These are phyloP conservation scores for Pachymerium ferrugineum DNA, from an alignment of 2,888 invertebrate species.

Conservation along the genomic window DNA sequence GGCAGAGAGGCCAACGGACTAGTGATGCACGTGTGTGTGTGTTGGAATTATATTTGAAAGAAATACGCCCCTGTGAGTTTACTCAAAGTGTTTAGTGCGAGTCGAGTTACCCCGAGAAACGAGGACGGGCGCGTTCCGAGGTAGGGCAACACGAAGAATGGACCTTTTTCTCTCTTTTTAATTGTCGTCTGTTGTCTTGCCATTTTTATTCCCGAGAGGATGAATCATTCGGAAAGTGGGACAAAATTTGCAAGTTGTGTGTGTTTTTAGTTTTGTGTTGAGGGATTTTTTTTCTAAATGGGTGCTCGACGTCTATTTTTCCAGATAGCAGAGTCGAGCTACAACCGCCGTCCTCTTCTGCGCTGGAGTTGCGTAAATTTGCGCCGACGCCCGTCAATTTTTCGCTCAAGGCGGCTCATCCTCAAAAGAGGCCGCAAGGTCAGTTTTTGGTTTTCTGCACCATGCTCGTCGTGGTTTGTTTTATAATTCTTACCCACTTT, in stretches of 20 bases:
- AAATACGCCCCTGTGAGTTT: background rate
- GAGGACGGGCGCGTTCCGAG: background rate
- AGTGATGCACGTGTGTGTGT: too few species aligned
- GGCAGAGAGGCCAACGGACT: background rate
- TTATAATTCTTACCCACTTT: background rate
- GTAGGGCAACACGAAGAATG: background rate
- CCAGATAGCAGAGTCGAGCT: conserved; percentile 28
- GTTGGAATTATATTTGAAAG: too few species aligned
- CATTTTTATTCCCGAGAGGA: background rate
- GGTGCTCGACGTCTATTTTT: too few species aligned
- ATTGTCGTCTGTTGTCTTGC: background rate
- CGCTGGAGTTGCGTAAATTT: conserved; percentile 1
- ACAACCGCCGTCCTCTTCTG: background rate
- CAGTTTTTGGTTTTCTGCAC: background rate
- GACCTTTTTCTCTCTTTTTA: background rate
- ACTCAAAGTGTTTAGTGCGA: background rate
- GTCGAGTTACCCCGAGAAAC: background rate
- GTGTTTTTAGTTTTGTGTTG: background rate
- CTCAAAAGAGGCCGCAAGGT: conserved; percentile 31
- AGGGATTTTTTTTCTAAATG: background rate
- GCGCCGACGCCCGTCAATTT: conserved; percentile 25
- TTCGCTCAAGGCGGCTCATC: conserved; percentile 23
- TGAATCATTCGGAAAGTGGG: background rate
- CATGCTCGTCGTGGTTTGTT: background rate
- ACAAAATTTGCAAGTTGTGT: background rate